Base-by-base conservation (phyloP, 1,140 invertebrate species). In the Micrasema longulum region DNA sequence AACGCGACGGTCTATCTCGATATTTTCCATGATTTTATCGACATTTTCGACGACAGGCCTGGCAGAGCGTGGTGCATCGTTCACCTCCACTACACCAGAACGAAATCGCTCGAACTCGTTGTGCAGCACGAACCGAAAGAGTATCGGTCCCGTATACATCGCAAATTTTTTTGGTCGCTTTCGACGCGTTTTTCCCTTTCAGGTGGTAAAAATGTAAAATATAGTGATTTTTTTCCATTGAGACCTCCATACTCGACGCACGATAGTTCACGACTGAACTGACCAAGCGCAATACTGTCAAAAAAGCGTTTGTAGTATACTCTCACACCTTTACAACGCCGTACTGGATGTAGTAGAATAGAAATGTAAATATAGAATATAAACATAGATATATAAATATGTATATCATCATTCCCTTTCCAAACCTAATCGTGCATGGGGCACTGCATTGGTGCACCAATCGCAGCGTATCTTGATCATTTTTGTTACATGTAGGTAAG, bases 191-290 rank as follows among this genome's bases (percentile, higher is more conserved):
- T 50, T 50, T 50, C 47, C 47, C 47, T 50, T 50, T 50, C 47
- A 50, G 47, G 47, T 50, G 18, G 47, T 50, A 50, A 50, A 50
- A 50, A 50, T 50, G 47, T 50, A 50, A 50, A 50, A 50, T 6
- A 50, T 50, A 18, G 47, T 18, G 14, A 50, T 16, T 50, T 50
- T 50, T 18, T 50, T 50, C 3, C 47, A 16, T 64, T 47, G 36
- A 70, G 68, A 60, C 62, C 31, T 16, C 12, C 11, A 45, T 70
- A 14, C 45, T 70, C 11, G 50, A 47, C 23, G 22, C 45, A n/a
- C 20, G 23, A 48, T 48, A 62, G 23, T 50, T 50, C 47, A 50
- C 47, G 47, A 50, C 47, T 50, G 47, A 50, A 50, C 47, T 18
- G 18, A 50, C 47, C 47, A 50, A 50, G 38, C 6, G 38, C 38